Evolutionary conservation across 64 coral and sea anemone species (phyloP).

Genomic region (Pocillopora verrucosa): DNA sequence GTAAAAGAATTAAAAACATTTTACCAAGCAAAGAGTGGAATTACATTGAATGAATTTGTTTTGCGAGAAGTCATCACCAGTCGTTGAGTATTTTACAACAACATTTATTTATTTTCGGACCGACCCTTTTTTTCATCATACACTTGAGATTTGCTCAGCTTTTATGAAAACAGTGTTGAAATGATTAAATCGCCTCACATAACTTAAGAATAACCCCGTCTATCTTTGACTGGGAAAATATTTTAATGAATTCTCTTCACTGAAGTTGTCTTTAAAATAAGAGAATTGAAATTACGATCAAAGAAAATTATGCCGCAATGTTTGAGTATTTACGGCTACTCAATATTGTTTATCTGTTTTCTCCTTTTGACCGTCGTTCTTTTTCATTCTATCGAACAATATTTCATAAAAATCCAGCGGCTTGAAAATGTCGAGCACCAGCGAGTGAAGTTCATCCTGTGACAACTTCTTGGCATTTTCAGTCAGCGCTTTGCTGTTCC

Average conservation of each 20-base stretch:
- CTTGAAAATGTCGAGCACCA: conserved; percentile 19
- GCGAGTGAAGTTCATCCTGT: neutral
- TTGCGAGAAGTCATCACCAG: too few species aligned
- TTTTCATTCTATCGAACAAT: conserved; percentile 21
- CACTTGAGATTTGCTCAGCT: too few species aligned
- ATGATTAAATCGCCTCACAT: too few species aligned
- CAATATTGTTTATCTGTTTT: neutral
- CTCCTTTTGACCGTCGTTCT: neutral
- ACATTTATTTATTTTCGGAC: too few species aligned
- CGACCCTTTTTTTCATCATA: too few species aligned
- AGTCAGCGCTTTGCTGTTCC: neutral
- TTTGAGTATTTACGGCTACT: neutral
- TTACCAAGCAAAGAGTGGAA: too few species aligned
- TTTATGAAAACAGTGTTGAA: too few species aligned
- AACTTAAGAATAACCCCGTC: too few species aligned
- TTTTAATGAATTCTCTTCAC: neutral
- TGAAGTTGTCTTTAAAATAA: neutral
- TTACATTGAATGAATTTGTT: too few species aligned
- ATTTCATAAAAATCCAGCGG: conserved; percentile 10
- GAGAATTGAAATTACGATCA: neutral
- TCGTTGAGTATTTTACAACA: too few species aligned
- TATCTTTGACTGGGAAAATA: too few species aligned
- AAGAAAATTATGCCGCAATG: neutral
- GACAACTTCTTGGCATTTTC: neutral
- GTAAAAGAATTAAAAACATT: too few species aligned